Conservation (phyloP, 2,888 invertebrate species). For the Drosophila formosana region DNA sequence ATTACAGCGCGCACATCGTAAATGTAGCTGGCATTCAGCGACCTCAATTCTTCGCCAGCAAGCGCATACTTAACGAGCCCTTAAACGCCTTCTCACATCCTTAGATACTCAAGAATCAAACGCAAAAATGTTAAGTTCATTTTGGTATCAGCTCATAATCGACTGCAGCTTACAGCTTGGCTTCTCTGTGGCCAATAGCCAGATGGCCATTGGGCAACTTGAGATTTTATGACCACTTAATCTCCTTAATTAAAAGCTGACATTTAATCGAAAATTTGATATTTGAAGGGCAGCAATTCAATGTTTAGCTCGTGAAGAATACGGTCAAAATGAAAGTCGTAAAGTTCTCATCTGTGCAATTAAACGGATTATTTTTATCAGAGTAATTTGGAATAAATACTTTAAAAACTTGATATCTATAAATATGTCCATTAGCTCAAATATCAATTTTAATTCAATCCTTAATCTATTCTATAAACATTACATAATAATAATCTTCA, state of each 20-base stretch:
- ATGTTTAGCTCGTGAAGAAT: conserved; percentile 11
- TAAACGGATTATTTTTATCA: conserved; percentile 3
- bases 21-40: conserved; percentile 16
- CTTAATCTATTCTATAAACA: not conserved
- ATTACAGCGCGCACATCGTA: conserved; percentile 33
- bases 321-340: conserved; percentile 23
- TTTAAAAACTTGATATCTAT: too few species aligned
- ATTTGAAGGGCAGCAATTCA: conserved; percentile 43
- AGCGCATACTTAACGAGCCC: conserved; percentile 63
- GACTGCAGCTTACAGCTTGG: conserved; percentile 18
- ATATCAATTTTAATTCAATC: too few species aligned
- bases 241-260: conserved; percentile 71
- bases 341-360: not conserved
- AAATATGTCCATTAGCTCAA: too few species aligned
- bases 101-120: conserved; percentile 1
- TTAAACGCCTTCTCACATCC: conserved; percentile 54
- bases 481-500: not conserved
- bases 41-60: conserved; percentile 20
- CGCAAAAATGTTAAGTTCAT: conserved; percentile 49
- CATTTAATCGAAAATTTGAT: conserved; percentile 57
- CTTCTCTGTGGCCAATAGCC: conserved; percentile 2
- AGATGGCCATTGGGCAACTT: conserved; percentile 14
- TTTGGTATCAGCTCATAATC: conserved; percentile 71
- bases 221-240: conserved; percentile 63
- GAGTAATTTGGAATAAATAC: too few species aligned